Evolutionary conservation across 2,888 invertebrate genomes (phyloP).

Genomic region (Agonopterix arenella): DNA sequence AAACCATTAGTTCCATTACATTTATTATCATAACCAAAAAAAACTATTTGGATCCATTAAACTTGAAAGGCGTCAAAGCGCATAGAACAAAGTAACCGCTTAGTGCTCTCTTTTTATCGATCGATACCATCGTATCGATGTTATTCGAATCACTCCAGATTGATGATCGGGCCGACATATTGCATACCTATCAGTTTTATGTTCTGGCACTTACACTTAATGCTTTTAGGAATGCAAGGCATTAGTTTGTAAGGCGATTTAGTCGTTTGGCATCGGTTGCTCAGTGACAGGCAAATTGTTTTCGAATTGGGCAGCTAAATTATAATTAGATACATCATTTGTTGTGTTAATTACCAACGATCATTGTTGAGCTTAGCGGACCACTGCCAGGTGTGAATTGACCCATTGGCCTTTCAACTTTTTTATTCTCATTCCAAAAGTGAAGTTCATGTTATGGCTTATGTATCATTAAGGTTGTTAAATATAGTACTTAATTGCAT

Average conservation of each 20-base stretch:
- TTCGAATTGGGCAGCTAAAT: slow-evolving; percentile 35
- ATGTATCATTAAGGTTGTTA: neutral
- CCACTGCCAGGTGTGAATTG: slow-evolving; percentile 4
- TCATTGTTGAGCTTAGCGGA: neutral
- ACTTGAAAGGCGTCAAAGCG: slow-evolving; percentile 18
- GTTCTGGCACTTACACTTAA: slow-evolving; percentile 64
- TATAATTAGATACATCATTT: slow-evolving; percentile 21
- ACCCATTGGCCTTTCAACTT: neutral
- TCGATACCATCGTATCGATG: slow-evolving; percentile 28
- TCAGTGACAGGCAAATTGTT: slow-evolving; percentile 45
- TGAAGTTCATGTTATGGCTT: neutral
- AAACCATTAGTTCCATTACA: no score
- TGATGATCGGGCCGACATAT: slow-evolving; percentile 59
- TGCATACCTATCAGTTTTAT: slow-evolving; percentile 72
- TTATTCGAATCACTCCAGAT: slow-evolving; percentile 46
- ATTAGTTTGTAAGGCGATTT: slow-evolving; percentile 50
- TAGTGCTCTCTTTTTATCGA: slow-evolving; percentile 30
- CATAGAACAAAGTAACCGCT: slow-evolving; percentile 26
- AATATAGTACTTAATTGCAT: neutral
- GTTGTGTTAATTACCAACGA: neutral
- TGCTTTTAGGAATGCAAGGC: slow-evolving; percentile 60
- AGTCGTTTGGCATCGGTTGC: slow-evolving; percentile 23
- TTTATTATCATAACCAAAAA: no score
- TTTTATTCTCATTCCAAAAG: neutral
- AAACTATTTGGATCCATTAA: slow-evolving; percentile 6